Evolutionary conservation across 2,888 invertebrate genomes (phyloP), one percentile per base, ranked within the genome.

Genomic region (Cryptus armator): DNA sequence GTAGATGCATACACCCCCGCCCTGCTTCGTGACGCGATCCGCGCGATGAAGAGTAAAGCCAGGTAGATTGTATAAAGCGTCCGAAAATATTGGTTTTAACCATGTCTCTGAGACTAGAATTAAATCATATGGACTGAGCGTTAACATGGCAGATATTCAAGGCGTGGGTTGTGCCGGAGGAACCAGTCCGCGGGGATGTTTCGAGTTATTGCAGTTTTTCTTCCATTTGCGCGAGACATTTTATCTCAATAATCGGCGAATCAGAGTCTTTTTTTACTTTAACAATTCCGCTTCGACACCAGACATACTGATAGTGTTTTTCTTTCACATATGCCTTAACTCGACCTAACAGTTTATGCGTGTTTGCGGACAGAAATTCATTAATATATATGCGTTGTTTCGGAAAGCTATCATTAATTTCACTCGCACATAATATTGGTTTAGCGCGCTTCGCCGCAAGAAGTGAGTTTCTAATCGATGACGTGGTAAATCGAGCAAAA

Each of bases 61-160:
- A 16, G 7, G 9, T 29, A 72, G 24, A 16, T 16, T 7, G 46
- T 37, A 37, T 37, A 37, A 6, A 37, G 37, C 37, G 37, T 37
- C 2, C 37, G 37, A 37, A 6, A 5, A 6, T 37, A 2, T 37
- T 37, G 37, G 1, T 37, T 62, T n/a, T 7, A 74, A n/a, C 59
- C 62, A 74, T 4, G 72, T 62, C 14, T 74, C 72, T 19, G 72
- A 62, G 1, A 62, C 14, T 2, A 43, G 37, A 5, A 74, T 74
- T 1, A 62, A 12, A 29, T 62, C 43, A 12, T 16, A 46, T 0
- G 4, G 7, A 62, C 29, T 74, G 74, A 5, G 59, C 19, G 9
- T 29, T 62, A 7, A 74, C 24, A 10, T 62, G 74, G 6, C 62
- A 44, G 37, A 37, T 37, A 37, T 37, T 37, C 37, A 37, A 6